phyloP scores from a whole-genome alignment of 2,888 invertebrate species.

The Ceraclea dissimilis region DNA sequence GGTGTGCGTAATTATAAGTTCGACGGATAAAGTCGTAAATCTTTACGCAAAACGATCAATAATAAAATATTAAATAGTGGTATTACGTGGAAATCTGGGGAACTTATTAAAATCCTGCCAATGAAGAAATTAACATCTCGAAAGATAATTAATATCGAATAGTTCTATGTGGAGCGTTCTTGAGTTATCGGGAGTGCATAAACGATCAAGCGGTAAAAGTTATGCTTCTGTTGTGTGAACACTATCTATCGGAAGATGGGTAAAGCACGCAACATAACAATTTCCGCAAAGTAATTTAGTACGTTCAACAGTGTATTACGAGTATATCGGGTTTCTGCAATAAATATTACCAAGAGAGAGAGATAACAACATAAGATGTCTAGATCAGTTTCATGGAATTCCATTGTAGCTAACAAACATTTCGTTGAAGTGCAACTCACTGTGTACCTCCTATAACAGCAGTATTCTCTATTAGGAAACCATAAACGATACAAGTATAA shows the following conservation, averaged over 20 bases:
- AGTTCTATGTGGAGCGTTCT: no score
- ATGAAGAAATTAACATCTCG: not conserved
- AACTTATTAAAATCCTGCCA: not conserved
- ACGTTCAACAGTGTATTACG: not conserved
- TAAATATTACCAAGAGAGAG: constrained; percentile 10
- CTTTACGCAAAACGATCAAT: not conserved
- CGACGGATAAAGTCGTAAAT: not conserved
- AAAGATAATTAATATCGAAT: no score
- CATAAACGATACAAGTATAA: no score
- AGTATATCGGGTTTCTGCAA: constrained; percentile 19
- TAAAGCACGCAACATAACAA: constrained; percentile 15
- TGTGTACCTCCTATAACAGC: no score
- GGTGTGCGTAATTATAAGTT: not conserved
- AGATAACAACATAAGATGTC: constrained; percentile 13
- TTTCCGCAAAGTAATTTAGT: constrained; percentile 15
- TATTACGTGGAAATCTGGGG: no score
- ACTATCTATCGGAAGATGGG: constrained; percentile 8
- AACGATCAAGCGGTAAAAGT: not conserved
- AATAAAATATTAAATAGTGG: no score
- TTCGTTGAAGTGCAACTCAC: no score
- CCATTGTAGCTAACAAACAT: not conserved
- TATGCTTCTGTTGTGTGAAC: constrained; percentile 4
- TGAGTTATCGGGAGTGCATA: constrained; percentile 2
- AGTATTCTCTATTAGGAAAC: no score
- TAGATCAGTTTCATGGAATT: constrained; percentile 10